Conservation (phyloP, 2,888 invertebrate species). For the Dasysyrphus tricinctus region DNA sequence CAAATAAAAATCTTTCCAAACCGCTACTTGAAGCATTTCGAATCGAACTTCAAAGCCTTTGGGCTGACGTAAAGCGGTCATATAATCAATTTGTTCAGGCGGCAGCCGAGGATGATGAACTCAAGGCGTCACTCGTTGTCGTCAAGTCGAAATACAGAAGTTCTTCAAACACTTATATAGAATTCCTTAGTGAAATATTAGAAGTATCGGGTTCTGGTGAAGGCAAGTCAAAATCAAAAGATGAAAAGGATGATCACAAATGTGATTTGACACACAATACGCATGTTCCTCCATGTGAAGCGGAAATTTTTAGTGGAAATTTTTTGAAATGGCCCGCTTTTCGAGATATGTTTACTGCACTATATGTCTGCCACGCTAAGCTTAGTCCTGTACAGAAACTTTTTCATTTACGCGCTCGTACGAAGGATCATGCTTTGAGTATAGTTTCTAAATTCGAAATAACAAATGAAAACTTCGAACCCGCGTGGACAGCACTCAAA, state of each 20-base stretch:
- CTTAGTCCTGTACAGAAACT: constrained; percentile 9
- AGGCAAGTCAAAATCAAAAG: neutral
- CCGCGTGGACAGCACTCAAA: too few species aligned
- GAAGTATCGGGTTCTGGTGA: neutral
- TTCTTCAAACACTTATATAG: too few species aligned
- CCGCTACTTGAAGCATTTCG: neutral
- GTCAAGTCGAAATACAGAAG: neutral
- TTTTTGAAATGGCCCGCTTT: constrained; percentile 3
- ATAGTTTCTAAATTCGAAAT: neutral
- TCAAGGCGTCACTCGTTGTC: neutral
- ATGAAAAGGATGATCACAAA: too few species aligned
- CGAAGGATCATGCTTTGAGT: neutral
- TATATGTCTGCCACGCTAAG: neutral
- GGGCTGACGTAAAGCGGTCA: neutral
- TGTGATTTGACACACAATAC: neutral
- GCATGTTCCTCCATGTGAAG: neutral
- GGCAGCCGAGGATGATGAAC: neutral
- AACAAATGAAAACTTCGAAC: neutral
- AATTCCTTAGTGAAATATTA: constrained; percentile 5
- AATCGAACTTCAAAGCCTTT: neutral
- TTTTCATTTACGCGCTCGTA: neutral
- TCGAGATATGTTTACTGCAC: constrained; percentile 5
- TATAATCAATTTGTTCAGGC: neutral
- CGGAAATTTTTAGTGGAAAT: neutral
- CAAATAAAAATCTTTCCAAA: neutral